These are phyloP conservation scores for Punctoribates punctum DNA, from an alignment of 2,888 invertebrate species.

Conservation along the genomic window DNA sequence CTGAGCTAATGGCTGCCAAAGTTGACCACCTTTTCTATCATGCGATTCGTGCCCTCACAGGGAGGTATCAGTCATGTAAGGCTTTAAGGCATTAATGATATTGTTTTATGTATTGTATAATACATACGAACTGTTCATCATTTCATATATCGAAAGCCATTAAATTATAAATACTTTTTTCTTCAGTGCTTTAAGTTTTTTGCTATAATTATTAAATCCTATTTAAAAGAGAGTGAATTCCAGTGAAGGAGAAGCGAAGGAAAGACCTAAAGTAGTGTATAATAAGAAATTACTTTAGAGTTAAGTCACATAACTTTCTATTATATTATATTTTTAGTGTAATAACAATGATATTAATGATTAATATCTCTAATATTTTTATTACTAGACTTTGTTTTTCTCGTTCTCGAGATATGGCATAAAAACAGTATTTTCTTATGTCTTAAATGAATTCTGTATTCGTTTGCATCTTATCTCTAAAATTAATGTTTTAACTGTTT, in stretches of 20 bases:
- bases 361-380: neutral
- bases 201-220: constrained; percentile 11
- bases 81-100: constrained; percentile 34
- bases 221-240: neutral
- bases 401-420: neutral
- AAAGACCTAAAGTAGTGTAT: no score
- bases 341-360: constrained; percentile 3
- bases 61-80: constrained; percentile 30
- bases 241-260: neutral
- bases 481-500: constrained; percentile 21
- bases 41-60: constrained; percentile 12
- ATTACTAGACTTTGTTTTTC: neutral
- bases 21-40: constrained; percentile 26
- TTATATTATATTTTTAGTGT: neutral
- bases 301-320: neutral
- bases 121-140: neutral
- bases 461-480: constrained; percentile 9
- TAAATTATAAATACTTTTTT: no score
- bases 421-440: constrained; percentile 3
- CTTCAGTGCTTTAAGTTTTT: neutral
- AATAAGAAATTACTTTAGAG: neutral
- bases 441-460: constrained; percentile 7
- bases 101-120: constrained; percentile 9
- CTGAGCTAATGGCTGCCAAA: neutral
- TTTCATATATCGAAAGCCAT: no score